A percentile compares a stretch with the other conserved stretches of the same genome.
Evolutionary conservation across 1,140 invertebrate species (phyloP).

Genomic region (Papilio helenus): DNA sequence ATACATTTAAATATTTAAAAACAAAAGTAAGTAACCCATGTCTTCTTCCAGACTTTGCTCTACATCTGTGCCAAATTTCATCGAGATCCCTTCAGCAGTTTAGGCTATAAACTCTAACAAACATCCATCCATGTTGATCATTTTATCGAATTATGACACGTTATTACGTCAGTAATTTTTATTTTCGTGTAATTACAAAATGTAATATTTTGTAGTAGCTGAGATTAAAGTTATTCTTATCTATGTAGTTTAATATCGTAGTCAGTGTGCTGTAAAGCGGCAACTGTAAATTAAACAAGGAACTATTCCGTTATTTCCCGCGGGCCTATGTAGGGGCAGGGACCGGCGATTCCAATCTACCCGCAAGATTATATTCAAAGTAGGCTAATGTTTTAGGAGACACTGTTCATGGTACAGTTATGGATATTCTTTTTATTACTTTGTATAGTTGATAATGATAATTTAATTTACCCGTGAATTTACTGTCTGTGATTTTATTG

Average conservation of each 20-base stretch:
- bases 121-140: too few relatives aligned
- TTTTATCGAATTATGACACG: too few relatives aligned
- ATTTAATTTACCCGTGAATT: too few relatives aligned
- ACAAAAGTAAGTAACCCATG: too few relatives aligned
- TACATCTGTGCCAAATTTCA: too few relatives aligned
- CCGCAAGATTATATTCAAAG: conserved; percentile 40
- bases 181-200: neutral
- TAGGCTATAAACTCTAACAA: too few relatives aligned
- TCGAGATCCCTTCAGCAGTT: too few relatives aligned
- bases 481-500: too few relatives aligned
- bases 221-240: conserved; percentile 23
- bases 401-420: neutral
- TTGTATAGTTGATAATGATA: neutral
- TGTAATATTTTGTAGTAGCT: neutral
- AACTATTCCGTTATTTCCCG: conserved; percentile 55
- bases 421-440: neutral
- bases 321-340: conserved; percentile 38
- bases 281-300: conserved; percentile 51
- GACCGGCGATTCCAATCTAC: conserved; percentile 36
- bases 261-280: conserved; percentile 46
- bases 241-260: conserved; percentile 38
- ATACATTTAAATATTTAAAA: too few relatives aligned
- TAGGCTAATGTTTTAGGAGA: conserved; percentile 36
- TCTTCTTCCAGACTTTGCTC: too few relatives aligned
- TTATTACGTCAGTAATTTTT: neutral